phyloP scores from a whole-genome alignment of 2,113 vertebrate species.

The Guaruba guarouba region DNA sequence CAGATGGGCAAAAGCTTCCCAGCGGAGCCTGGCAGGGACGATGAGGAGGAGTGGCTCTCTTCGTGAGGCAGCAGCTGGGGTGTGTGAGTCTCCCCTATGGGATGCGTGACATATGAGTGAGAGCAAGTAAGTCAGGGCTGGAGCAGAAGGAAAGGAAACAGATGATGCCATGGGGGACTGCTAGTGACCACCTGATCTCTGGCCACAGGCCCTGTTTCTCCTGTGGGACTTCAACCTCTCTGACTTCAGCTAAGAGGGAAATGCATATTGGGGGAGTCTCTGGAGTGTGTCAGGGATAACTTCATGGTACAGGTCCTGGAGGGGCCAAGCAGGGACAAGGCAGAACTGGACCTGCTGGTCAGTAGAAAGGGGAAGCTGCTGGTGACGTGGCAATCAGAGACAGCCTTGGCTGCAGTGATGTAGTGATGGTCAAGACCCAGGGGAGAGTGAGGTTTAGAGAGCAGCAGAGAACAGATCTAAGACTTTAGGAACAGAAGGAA shows the following conservation, averaged over 20 bases:
- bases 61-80: rapidly evolving
- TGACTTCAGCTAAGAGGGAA: neutral
- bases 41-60: neutral
- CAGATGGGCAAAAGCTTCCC: rapidly evolving
- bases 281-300: neutral
- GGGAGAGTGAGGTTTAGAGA: neutral
- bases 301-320: neutral
- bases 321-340: neutral
- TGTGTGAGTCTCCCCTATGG: neutral
- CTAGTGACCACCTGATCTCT: neutral
- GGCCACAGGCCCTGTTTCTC: rapidly evolving
- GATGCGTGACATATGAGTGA: neutral
- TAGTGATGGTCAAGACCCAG: neutral
- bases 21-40: neutral
- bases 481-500: neutral
- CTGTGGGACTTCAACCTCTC: neutral
- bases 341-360: neutral
- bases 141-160: neutral
- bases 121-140: neutral
- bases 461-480: neutral
- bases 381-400: neutral
- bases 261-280: neutral
- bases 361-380: neutral
- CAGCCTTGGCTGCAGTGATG: neutral
- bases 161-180: rapidly evolving